Conservation (phyloP, 1,140 invertebrate genomes). For the Pentalonia nigronervosa region DNA sequence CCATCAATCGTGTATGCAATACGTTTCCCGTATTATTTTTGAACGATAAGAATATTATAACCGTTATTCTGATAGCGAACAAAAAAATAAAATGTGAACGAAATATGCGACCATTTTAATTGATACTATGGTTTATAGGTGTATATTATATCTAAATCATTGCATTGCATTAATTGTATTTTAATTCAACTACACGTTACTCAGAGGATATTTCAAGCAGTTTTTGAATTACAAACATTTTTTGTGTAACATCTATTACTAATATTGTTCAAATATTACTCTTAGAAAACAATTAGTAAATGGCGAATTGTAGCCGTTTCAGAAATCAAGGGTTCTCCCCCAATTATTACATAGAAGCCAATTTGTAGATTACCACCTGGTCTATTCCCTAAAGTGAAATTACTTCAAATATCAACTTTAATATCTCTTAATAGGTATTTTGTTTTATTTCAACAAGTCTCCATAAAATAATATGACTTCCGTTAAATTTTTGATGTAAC, state of each 20-base stretch:
- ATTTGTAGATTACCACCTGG: conserved; percentile 52
- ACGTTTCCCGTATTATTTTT: not conserved
- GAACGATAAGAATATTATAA: not conserved
- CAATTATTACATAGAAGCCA: not conserved
- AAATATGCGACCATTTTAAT: no score
- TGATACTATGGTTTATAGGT: no score
- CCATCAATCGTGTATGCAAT: not conserved
- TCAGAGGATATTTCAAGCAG: not conserved
- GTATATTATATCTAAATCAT: not conserved
- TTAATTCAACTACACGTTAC: not conserved
- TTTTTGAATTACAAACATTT: not conserved
- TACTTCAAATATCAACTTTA: not conserved
- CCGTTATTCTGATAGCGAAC: no score
- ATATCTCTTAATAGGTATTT: not conserved
- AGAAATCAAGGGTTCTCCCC: not conserved
- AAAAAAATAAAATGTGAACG: not conserved
- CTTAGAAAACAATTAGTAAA: conserved; percentile 30
- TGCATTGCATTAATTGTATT: not conserved
- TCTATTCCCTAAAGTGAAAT: not conserved
- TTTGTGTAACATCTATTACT: not conserved
- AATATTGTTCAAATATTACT: not conserved
- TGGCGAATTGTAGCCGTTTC: not conserved
- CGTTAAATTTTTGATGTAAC: not conserved
- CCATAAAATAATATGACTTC: not conserved
- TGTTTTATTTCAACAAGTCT: not conserved